Percentiles rank a stretch among this genome's conserved stretches.
Evolutionary conservation across 1,140 invertebrate species (phyloP).

Genomic region (Eriosoma lanigerum): DNA sequence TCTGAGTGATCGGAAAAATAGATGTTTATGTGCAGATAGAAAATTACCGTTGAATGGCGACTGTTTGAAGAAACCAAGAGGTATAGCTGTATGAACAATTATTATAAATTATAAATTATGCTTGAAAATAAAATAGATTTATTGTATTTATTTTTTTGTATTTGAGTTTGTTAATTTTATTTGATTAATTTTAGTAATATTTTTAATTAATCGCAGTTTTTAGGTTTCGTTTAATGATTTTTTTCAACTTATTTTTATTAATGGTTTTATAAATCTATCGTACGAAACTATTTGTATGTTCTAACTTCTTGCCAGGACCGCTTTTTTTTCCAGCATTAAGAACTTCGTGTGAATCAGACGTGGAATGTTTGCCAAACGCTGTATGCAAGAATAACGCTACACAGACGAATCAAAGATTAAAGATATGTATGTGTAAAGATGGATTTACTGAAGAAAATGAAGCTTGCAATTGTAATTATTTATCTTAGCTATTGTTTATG

Average conservation of each 20-base stretch:
- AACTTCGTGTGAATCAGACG: constrained; percentile 48
- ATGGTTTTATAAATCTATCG: background rate
- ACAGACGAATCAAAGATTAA: constrained; percentile 10
- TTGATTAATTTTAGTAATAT: too few relatives aligned
- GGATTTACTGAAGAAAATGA: constrained; percentile 51
- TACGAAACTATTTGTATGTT: constrained; percentile 10
- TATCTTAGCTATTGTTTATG: too few relatives aligned
- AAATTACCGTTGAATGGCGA: constrained; percentile 42
- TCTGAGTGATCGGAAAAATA: constrained; percentile 33
- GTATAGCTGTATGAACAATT: constrained; percentile 20
- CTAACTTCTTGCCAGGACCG: constrained; percentile 46
- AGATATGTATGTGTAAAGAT: constrained; percentile 51
- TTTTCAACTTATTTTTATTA: background rate
- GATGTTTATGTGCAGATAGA: constrained; percentile 52
- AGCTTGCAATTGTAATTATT: constrained; percentile 51
- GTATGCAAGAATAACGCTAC: constrained; percentile 44
- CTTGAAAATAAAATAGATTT: background rate
- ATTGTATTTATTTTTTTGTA: background rate
- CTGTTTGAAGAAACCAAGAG: constrained; percentile 52
- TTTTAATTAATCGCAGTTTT: too few relatives aligned
- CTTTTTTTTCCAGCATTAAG: constrained; percentile 54
- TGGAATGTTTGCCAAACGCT: constrained; percentile 52
- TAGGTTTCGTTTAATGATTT: too few relatives aligned
- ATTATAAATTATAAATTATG: background rate
- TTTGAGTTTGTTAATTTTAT: too few relatives aligned